Evolutionary conservation across 2,113 vertebrate genomes (phyloP).

Genomic region (Atractosteus spatula): DNA sequence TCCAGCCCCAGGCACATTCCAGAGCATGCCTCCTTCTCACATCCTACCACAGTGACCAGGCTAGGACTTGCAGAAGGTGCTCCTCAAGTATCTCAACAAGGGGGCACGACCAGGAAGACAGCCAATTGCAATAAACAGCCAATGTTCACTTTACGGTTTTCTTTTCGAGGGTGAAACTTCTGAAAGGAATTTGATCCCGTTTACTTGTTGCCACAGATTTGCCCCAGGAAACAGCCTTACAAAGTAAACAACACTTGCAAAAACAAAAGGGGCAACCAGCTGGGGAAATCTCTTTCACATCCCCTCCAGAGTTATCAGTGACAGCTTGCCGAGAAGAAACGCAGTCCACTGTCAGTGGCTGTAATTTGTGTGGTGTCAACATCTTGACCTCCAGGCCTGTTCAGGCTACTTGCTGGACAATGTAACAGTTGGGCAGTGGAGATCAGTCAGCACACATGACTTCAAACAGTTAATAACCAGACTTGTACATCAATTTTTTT

Average conservation of each 20-base stretch:
- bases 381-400: neutral
- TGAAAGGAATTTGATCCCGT: neutral
- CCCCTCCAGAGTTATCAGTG: neutral
- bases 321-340: neutral
- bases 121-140: neutral
- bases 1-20: conserved; percentile 65
- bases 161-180: neutral
- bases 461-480: neutral
- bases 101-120: conserved; percentile 8
- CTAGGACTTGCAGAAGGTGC: conserved; percentile 48
- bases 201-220: neutral
- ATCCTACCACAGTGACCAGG: conserved; percentile 49
- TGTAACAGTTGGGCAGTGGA: too few relatives aligned
- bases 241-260: neutral
- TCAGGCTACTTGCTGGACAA: neutral
- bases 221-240: neutral
- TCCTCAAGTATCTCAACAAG: conserved; percentile 14
- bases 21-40: conserved; percentile 40
- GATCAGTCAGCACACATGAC: neutral
- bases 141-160: too few relatives aligned
- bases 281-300: neutral
- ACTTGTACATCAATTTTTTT: neutral
- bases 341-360: conserved; percentile 5
- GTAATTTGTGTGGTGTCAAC: conserved; percentile 14
- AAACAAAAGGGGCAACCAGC: neutral